Evolutionary conservation across 2,797 vertebrate genomes (phyloP), one percentile per base, ranked within the genome.

Genomic region (Ctenopoma kingsleyae): DNA sequence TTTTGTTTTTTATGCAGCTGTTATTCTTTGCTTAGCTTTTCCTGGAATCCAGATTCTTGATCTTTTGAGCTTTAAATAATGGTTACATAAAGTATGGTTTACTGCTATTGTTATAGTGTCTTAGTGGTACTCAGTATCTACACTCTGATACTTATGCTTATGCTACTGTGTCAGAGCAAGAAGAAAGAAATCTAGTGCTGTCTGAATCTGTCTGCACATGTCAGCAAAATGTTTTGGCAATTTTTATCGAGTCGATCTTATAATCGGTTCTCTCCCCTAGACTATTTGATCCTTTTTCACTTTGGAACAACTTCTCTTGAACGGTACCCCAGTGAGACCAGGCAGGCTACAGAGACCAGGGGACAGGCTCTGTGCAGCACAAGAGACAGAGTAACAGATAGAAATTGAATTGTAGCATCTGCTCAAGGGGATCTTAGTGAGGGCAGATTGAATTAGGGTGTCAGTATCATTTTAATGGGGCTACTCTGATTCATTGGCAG

Each of bases 371-470:
- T 19, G 49, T 32, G 75, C 64, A 57, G 76, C 83, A 87, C 78
- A 44, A 75, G 87, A 77, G 85, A 90, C 69, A 47, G 71, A 82
- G 82, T 72, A 83, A 81, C 80, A 88, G 78, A 83, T 77, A 89
- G 56, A 87, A 89, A 91, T 93, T 89, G 82, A 92, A 92, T 91
- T 70, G 74, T 71, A 89, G 72, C 82, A 80, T 92, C 87, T 90
- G 82, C 86, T 87, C 61, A 63, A 64, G 83, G 86, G 89, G 84
- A 88, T 87, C 85, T 89, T 56, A 65, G 76, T 87, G 81, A 80
- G 71, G 74, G 78, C 76, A 85, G 83, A 93, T 93, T 93, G 70
- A 92, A 91, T 91, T 89, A 91, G 85, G 80, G 87, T 78, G 83
- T 85, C 85, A 77, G 86, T 78, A 80, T 92, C 75, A 80, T 89